Percentiles rank a stretch among this genome's conserved stretches.
These are phyloP conservation scores for Ruditapes philippinarum DNA, from an alignment of 1,140 invertebrate species.

Conservation along the genomic window DNA sequence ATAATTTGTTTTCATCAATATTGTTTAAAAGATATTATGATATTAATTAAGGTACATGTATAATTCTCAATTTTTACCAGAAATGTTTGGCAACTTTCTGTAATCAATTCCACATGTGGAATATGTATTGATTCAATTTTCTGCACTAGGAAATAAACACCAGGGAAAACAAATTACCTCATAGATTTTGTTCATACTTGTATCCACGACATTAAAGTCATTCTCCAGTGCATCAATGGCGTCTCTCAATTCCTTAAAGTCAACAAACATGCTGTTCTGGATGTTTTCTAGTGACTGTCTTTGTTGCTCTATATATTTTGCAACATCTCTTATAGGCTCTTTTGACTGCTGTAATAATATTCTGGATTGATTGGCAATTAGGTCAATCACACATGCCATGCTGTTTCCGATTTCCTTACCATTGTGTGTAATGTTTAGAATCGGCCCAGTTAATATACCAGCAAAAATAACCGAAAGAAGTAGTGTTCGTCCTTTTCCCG, in stretches of 20 bases:
- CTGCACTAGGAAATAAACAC: no score
- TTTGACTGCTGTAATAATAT: background rate
- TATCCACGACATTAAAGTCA: background rate
- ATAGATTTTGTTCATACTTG: background rate
- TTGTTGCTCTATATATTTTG: conserved; percentile 9
- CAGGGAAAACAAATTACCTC: no score
- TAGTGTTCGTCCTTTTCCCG: conserved; percentile 28
- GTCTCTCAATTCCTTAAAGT: background rate
- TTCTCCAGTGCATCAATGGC: background rate
- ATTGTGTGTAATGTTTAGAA: conserved; percentile 52
- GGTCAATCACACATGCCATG: conserved; percentile 48
- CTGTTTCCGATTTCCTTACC: conserved; percentile 43
- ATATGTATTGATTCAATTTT: no score
- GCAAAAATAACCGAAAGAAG: conserved; percentile 54
- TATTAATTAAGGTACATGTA: no score
- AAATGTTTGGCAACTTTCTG: no score
- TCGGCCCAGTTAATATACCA: conserved; percentile 31
- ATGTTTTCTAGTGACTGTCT: background rate
- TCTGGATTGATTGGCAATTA: conserved; percentile 10
- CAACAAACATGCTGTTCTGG: background rate
- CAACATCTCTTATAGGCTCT: conserved; percentile 26
- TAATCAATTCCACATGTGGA: no score
- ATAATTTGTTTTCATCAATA: no score
- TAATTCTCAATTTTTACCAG: no score
- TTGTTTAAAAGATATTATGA: no score